Evolutionary conservation across 2,797 vertebrate species (phyloP).

Genomic region (Manis pentadactyla): DNA sequence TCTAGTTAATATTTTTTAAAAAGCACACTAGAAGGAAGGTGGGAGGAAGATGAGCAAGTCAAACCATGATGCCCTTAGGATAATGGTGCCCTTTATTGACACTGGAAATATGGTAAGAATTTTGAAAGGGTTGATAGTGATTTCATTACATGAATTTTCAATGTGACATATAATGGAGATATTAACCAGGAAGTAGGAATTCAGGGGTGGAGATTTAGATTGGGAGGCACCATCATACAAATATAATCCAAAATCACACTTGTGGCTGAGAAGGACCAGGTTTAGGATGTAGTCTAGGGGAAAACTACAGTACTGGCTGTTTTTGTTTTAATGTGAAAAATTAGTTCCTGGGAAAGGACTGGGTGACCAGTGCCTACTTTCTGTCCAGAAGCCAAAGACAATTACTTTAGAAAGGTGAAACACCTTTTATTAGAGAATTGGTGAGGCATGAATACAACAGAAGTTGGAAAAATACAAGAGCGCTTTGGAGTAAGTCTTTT

Average conservation of each 20-base stretch:
- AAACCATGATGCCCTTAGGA: neutral
- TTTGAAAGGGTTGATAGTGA: neutral
- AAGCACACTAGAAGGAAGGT: neutral
- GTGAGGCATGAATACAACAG: neutral
- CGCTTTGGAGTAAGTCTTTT: neutral
- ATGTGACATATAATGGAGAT: neutral
- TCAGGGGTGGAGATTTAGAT: neutral
- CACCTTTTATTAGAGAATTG: neutral
- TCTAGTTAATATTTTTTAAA: neutral
- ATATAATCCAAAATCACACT: neutral
- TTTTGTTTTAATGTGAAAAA: neutral
- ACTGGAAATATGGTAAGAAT: neutral
- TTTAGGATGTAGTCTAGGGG: neutral
- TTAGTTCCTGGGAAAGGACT: neutral
- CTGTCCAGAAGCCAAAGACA: neutral
- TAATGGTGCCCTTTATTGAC: neutral
- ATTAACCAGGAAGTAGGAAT: neutral
- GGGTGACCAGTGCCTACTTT: neutral
- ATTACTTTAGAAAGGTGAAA: neutral
- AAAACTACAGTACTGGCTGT: neutral
- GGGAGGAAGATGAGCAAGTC: neutral
- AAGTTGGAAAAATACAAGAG: neutral
- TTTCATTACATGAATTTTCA: neutral
- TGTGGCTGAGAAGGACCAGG: neutral
- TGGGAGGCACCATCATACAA: neutral